Percentiles rank a stretch among this genome's conserved stretches.
These are phyloP conservation scores for Macrotis lagotis DNA, from an alignment of 2,113 vertebrate species.

Conservation along the genomic window DNA sequence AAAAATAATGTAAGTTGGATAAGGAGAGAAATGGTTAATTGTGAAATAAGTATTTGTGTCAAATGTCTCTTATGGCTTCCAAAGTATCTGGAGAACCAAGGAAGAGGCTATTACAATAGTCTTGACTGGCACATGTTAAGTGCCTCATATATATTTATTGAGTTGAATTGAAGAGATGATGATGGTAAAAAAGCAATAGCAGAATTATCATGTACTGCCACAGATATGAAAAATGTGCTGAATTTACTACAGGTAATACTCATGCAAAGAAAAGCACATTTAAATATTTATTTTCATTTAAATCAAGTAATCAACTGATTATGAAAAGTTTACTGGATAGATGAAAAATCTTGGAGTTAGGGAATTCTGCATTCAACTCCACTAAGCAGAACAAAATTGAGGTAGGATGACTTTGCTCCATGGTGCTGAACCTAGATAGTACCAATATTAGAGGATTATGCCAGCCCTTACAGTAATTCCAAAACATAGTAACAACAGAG, in stretches of 20 bases:
- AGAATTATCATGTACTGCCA: background rate
- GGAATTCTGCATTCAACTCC: background rate
- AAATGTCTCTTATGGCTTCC: background rate
- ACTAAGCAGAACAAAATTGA: no score
- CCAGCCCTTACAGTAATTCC: no score
- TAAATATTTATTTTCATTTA: background rate
- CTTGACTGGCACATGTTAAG: background rate
- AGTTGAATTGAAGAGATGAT: background rate
- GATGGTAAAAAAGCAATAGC: background rate
- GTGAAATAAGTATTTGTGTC: background rate
- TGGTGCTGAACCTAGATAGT: no score
- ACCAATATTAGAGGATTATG: no score
- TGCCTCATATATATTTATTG: background rate
- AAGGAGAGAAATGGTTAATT: background rate
- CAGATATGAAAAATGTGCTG: background rate
- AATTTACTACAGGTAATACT: background rate
- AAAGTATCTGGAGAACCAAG: background rate
- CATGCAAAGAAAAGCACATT: background rate
- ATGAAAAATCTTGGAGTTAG: background rate
- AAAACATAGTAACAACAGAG: no score
- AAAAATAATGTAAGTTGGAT: background rate
- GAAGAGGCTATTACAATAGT: background rate
- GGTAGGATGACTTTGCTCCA: no score
- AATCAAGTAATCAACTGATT: background rate
- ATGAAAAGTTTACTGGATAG: background rate